phyloP scores from a whole-genome alignment of 2,797 vertebrate genomes.

The Liasis olivaceus region DNA sequence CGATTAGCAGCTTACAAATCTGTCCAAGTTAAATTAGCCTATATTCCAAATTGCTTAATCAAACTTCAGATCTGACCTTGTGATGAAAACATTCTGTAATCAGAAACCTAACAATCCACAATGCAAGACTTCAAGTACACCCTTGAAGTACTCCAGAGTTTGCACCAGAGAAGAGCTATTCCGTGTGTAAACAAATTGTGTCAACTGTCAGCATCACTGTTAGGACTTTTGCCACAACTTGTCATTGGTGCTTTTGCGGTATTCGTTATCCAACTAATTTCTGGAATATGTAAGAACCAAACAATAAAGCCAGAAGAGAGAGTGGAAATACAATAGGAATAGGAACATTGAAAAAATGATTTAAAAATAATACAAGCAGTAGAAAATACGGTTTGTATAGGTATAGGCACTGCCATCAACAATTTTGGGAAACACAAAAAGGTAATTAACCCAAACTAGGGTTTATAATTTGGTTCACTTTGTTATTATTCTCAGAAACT shows the following conservation, averaged over 20 bases:
- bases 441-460: not conserved
- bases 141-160: not conserved
- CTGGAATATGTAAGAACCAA: not conserved
- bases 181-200: not conserved
- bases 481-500: not conserved
- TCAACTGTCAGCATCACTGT: not conserved
- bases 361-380: not conserved
- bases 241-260: not conserved
- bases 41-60: conserved; percentile 10
- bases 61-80: not conserved
- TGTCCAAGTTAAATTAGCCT: conserved; percentile 32
- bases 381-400: no score
- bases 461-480: not conserved
- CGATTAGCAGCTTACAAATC: not conserved
- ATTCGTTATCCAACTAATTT: not conserved
- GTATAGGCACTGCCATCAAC: not conserved
- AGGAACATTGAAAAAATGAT: not conserved
- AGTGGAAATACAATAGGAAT: not conserved
- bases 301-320: not conserved
- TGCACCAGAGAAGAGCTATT: not conserved
- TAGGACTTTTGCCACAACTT: not conserved
- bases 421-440: not conserved
- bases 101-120: not conserved
- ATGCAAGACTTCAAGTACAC: not conserved
- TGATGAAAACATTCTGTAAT: not conserved